Base-by-base conservation (phyloP, 35 echinoderm and acorn worm species). In the Ophioderma brevispina region DNA sequence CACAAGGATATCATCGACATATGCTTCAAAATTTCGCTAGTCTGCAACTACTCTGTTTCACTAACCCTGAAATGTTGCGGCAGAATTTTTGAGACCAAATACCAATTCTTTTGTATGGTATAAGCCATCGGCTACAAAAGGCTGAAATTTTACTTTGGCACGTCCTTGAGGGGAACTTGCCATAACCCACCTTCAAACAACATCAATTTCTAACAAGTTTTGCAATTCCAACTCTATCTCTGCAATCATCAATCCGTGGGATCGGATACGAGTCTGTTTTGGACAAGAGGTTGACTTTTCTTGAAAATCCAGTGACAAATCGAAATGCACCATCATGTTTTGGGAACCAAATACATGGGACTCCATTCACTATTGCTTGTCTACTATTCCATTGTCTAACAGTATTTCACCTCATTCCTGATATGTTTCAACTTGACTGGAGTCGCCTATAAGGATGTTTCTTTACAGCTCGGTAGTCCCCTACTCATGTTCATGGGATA, bases 211-310 rank as follows among this genome's bases (percentile, higher is more conserved):
- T 92, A 0, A 89, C 86, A 87, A 76, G 92, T 40, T 64, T 96
- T 10, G 94, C 78, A 39, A 80, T 89, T 35, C 91, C 91, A 50
- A 92, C 77, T 87, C 56, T 37, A 77, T 95, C 89, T 31, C 92
- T 85, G 84, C 94, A 95, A 42, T 95, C 90, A 77, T 95, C 89
- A 33, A 52, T 52, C 79, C 85, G 1, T 36, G 94, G 89, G 28
- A 92, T 88, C 3, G 94, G 94, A 34, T 88, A 85, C n/a, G 94
- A 95, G 63, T 96, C 87, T 3, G 87, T 92, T 32, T 39, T 77
- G 55, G 86, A 92, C 13, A 92, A 75, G 13, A 39, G 6, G 55
- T 96, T 96, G 0, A 96, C 94, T 88, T 87, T 92, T 46, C 94
- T 56, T n/a, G n/a, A n/a, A 43, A 89, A 92, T 36, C 92, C 94